phyloP scores from a whole-genome alignment of 2,113 vertebrate genomes.

The Strigops habroptila region DNA sequence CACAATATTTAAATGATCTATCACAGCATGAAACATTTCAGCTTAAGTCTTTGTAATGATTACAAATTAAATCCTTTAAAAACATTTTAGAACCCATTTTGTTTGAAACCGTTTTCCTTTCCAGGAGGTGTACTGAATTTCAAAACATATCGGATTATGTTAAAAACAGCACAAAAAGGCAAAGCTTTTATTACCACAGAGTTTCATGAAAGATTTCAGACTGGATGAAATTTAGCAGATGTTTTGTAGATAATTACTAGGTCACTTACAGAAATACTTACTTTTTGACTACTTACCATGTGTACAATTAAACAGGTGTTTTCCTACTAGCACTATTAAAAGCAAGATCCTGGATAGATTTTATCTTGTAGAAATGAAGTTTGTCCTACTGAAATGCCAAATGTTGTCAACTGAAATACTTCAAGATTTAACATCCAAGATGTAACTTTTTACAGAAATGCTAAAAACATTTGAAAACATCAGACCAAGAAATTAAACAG shows the following conservation, averaged over 20 bases:
- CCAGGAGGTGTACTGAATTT: neutral
- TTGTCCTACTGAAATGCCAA: neutral
- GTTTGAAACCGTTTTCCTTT: conserved; percentile 15
- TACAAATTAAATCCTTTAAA: conserved; percentile 22
- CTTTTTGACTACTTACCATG: neutral
- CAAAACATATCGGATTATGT: neutral
- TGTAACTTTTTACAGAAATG: neutral
- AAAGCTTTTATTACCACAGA: conserved; percentile 1
- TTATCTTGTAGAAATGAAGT: neutral
- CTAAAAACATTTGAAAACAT: neutral
- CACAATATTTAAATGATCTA: conserved; percentile 45
- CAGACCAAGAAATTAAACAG: neutral
- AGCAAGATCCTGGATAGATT: neutral
- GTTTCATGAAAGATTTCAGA: conserved; percentile 1
- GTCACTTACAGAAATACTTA: conserved; percentile 27
- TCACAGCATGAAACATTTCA: conserved; percentile 10
- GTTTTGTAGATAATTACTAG: conserved; percentile 47
- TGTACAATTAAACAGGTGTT: neutral
- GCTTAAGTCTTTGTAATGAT: neutral
- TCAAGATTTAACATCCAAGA: neutral
- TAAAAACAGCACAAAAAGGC: neutral
- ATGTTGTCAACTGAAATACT: neutral
- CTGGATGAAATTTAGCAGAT: neutral
- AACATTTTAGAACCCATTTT: neutral
- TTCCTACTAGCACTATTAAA: neutral